A percentile compares a stretch with the other conserved stretches of the same genome.
These are phyloP conservation scores for Chelonus insularis DNA, from an alignment of 1,140 invertebrate species.

Conservation along the genomic window DNA sequence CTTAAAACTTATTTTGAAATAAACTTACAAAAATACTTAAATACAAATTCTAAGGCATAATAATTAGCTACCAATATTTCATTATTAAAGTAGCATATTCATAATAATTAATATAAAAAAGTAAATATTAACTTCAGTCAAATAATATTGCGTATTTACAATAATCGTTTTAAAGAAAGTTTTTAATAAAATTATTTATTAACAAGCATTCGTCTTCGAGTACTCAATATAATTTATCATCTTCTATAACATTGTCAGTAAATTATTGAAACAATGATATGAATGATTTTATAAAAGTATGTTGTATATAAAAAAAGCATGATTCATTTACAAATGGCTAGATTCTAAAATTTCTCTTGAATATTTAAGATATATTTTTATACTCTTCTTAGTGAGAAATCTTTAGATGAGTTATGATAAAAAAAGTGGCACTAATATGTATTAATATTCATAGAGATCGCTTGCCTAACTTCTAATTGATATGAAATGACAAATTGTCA, in stretches of 20 bases:
- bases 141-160: background rate
- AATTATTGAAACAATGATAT: slow-evolving; percentile 2
- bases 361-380: background rate
- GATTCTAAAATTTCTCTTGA: no score
- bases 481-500: background rate
- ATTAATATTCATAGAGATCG: background rate
- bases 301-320: slow-evolving; percentile 13
- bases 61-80: slow-evolving; percentile 1
- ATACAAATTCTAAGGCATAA: slow-evolving; percentile 20
- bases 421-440: slow-evolving; percentile 1
- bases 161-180: background rate
- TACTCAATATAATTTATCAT: no score
- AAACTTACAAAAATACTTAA: slow-evolving; percentile 26
- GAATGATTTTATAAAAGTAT: slow-evolving; percentile 9
- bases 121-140: slow-evolving; percentile 11
- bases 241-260: background rate
- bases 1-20: slow-evolving; percentile 28
- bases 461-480: background rate
- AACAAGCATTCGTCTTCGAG: no score
- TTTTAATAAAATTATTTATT: no score
- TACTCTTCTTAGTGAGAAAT: background rate
- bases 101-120: background rate
- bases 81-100: background rate
- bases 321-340: slow-evolving; percentile 14
- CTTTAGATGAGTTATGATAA: background rate